Percentiles rank a stretch among this genome's conserved stretches.
Evolutionary conservation across 2,113 vertebrate species (phyloP).

Genomic region (Rhynchomys soricoides): DNA sequence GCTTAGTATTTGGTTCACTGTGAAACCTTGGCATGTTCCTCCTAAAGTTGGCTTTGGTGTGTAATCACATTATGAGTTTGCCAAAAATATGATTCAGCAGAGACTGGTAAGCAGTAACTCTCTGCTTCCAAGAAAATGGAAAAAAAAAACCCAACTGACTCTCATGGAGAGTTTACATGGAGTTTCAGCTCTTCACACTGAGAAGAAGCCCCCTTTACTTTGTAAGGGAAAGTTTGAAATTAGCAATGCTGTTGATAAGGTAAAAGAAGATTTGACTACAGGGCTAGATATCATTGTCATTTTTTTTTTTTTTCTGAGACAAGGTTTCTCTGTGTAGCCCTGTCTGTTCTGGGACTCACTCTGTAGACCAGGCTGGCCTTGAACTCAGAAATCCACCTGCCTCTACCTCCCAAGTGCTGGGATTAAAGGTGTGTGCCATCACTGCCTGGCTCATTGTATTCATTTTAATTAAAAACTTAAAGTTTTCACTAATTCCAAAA

Average conservation of each 20-base stretch:
- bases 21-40: slow-evolving; percentile 40
- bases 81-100: slow-evolving; percentile 49
- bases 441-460: neutral
- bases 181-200: slow-evolving; percentile 6
- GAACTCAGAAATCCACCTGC: too few relatives aligned
- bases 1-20: neutral
- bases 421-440: too few relatives aligned
- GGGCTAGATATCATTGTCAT: neutral
- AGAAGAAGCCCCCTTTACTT: neutral
- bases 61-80: slow-evolving; percentile 12
- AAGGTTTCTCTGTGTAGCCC: too few relatives aligned
- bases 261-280: slow-evolving; percentile 24
- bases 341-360: too few relatives aligned
- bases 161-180: neutral
- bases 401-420: too few relatives aligned
- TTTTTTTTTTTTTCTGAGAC: too few relatives aligned
- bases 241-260: neutral
- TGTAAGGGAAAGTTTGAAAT: slow-evolving; percentile 33
- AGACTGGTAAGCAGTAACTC: slow-evolving; percentile 48
- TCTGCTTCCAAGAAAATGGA: slow-evolving; percentile 15
- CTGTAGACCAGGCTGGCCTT: too few relatives aligned
- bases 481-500: neutral
- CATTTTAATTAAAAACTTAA: slow-evolving; percentile 20
- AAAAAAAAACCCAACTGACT: neutral
- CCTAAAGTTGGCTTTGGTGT: slow-evolving; percentile 52